Percentiles rank a stretch among this genome's conserved stretches.
These are phyloP conservation scores for Centropyge bicolor DNA, from an alignment of 2,797 vertebrate species.

Conservation along the genomic window DNA sequence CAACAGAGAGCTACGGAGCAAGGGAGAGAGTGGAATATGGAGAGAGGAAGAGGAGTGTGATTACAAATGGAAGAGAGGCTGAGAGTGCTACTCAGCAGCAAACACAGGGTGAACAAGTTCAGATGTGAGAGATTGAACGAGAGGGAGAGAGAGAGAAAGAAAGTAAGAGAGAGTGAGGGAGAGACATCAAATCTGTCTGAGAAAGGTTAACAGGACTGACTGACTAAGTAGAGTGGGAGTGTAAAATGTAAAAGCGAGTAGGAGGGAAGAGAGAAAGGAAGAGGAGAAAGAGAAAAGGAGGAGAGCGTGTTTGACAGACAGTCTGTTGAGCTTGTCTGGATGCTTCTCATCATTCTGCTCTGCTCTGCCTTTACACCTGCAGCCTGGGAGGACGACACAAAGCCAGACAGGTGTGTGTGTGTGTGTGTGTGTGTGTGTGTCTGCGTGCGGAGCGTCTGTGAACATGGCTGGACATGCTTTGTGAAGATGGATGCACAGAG, in stretches of 20 bases:
- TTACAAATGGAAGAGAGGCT: slow-evolving; percentile 72
- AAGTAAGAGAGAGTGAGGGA: slow-evolving; percentile 53
- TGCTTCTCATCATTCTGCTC: slow-evolving; percentile 65
- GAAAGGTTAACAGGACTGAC: slow-evolving; percentile 79
- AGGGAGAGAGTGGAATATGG: slow-evolving; percentile 53
- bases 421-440: slow-evolving; percentile 11
- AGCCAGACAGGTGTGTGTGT: slow-evolving; percentile 69
- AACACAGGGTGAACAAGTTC: slow-evolving; percentile 72
- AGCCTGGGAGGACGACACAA: slow-evolving; percentile 51
- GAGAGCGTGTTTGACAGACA: slow-evolving; percentile 73
- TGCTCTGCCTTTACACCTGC: slow-evolving; percentile 62
- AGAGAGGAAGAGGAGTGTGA: slow-evolving; percentile 66
- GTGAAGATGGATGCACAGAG: slow-evolving; percentile 45
- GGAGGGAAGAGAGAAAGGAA: slow-evolving; percentile 75
- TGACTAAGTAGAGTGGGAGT: slow-evolving; percentile 80
- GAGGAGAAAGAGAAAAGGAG: slow-evolving; percentile 72
- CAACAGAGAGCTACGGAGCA: slow-evolving; percentile 65
- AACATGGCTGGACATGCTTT: slow-evolving; percentile 20
- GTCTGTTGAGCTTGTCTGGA: slow-evolving; percentile 76
- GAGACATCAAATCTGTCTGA: slow-evolving; percentile 72
- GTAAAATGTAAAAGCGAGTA: slow-evolving; percentile 78
- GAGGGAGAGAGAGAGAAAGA: slow-evolving; percentile 33
- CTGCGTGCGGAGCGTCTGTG: slow-evolving; percentile 5
- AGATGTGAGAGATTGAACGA: slow-evolving; percentile 59
- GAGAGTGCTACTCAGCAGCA: slow-evolving; percentile 69